Base-by-base conservation (phyloP, 2,113 vertebrate genomes). In the Ginglymostoma cirratum region DNA sequence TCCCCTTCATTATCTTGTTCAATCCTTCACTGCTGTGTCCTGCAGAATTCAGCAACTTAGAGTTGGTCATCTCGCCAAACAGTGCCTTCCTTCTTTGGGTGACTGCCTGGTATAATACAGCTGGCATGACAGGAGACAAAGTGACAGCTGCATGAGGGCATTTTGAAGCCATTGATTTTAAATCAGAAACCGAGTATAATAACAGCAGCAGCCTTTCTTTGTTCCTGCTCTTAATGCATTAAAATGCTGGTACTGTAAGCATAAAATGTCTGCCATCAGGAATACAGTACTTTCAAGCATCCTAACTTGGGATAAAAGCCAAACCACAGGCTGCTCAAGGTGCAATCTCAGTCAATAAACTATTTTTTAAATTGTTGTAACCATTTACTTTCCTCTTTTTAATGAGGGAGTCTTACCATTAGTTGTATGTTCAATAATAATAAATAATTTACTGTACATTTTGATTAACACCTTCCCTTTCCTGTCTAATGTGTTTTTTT, bases 91-190 rank as follows among this genome's bases (percentile, higher is more conserved):
- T 21, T 93, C 89, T 93, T 93, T 66, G 55, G 61, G 61, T 38
- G n/a, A 61, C 89, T 92, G 89, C 89, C 61, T 66, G 89, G 30
- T 92, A 66, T n/a, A 38, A 27, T 52, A 61, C 87, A 61, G 30
- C 87, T 90, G 87, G 87, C 27, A 90, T 3, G 30, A 15, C 52
- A 34, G 87, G 87, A 90, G 52, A 90, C 48, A 30, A 52, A 90
- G 27, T 90, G 87, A 90, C 52, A 90, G 87, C 55, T 66, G 61
- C 61, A 67, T 34, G 4, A 93, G 89, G 38, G 65, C 55, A 67
- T 6, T 93, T 93, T 93, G 61, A 66, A 93, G 89, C 89, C n/a
- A 93, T 93, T 93, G 89, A 93, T 93, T 93, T 93, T 66, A 61
- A 61, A 93, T 66, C 89, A 66, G n/a, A 38, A 15, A 19, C 61